phyloP scores from a whole-genome alignment of 1,140 invertebrate species.

The Brachionus rotundiformis region DNA sequence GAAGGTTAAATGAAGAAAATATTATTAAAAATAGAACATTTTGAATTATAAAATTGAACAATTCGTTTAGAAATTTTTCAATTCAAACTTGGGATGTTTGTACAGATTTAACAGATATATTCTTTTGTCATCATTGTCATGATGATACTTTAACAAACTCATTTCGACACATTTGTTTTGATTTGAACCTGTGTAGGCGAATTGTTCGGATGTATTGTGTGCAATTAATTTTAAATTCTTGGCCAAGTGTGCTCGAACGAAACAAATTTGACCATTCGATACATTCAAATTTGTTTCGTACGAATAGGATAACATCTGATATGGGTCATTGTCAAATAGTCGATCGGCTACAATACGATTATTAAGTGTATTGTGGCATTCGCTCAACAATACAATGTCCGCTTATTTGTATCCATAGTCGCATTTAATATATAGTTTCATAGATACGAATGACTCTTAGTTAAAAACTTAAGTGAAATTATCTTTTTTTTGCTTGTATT shows the following conservation, averaged over 20 bases:
- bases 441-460: background rate
- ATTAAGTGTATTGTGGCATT: background rate
- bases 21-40: too few species aligned
- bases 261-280: slow-evolving; percentile 10
- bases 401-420: background rate
- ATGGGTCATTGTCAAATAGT: background rate
- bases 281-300: background rate
- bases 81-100: background rate
- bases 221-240: background rate
- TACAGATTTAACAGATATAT: background rate
- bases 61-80: background rate
- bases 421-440: background rate
- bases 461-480: too few species aligned
- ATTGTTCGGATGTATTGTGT: background rate
- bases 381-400: background rate
- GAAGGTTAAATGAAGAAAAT: too few species aligned
- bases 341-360: background rate
- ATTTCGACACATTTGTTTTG: background rate
- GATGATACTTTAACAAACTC: background rate
- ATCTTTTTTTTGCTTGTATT: too few species aligned
- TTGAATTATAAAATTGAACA: background rate
- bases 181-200: background rate
- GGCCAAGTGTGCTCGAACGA: background rate
- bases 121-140: background rate
- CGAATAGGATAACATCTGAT: background rate